Percentiles rank a stretch among this genome's conserved stretches.
Conservation (phyloP, 2,888 invertebrate genomes). For the Dichetophora obliterata region DNA sequence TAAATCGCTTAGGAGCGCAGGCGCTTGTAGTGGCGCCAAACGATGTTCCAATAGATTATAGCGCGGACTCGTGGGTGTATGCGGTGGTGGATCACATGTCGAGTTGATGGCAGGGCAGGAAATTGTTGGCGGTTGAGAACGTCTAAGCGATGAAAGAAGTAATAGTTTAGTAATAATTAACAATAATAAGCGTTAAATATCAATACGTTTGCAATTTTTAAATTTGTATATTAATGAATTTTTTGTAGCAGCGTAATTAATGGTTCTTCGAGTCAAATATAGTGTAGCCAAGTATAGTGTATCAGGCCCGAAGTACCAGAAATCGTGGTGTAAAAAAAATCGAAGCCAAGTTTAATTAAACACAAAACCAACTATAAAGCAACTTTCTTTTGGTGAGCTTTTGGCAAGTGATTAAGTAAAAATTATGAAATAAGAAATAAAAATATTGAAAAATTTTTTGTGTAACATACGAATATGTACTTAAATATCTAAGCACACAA, state of each 20-base stretch:
- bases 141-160: slow-evolving; percentile 40
- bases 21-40: slow-evolving; percentile 52
- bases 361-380: not conserved
- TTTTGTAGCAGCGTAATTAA: no score
- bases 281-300: no score
- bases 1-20: slow-evolving; percentile 50
- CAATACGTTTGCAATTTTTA: not conserved
- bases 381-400: not conserved
- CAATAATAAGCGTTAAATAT: not conserved
- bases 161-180: not conserved
- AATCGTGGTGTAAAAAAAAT: not conserved
- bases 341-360: no score
- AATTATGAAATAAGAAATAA: not conserved
- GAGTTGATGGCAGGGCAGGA: slow-evolving; percentile 45
- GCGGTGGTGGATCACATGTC: slow-evolving; percentile 29
- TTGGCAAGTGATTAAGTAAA: not conserved
- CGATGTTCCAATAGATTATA: slow-evolving; percentile 47
- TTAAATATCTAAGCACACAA: not conserved
- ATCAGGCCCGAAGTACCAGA: no score
- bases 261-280: no score
- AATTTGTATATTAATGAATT: not conserved
- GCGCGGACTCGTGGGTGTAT: slow-evolving; percentile 38
- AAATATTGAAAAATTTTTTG: not conserved
- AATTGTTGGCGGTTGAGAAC: slow-evolving; percentile 48
- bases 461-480: not conserved